Conservation (phyloP, 2,113 vertebrate species). For the Petrocephalus microphthalmus region DNA sequence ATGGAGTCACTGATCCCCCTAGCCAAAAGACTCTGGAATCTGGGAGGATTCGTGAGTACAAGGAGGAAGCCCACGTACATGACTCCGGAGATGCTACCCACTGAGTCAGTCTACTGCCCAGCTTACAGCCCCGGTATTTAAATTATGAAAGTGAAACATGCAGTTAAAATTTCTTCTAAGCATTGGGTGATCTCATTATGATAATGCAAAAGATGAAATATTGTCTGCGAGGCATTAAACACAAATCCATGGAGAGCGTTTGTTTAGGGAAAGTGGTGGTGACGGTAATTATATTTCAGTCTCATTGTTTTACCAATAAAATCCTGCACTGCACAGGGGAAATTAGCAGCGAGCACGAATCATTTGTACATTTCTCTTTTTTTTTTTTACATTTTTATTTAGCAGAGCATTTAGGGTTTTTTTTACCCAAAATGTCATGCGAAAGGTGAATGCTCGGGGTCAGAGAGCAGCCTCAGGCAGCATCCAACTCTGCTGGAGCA, state of each 20-base stretch:
- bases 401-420: background rate
- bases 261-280: background rate
- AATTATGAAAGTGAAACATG: background rate
- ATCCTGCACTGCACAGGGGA: background rate
- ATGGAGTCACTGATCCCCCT: background rate
- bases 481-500: background rate
- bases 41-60: background rate
- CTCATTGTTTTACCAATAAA: constrained; percentile 2
- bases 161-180: background rate
- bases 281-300: background rate
- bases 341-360: background rate
- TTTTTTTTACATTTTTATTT: background rate
- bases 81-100: background rate
- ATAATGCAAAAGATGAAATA: background rate
- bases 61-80: background rate
- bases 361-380: background rate
- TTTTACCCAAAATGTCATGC: background rate
- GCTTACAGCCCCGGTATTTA: background rate
- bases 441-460: background rate
- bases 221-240: background rate
- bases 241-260: background rate
- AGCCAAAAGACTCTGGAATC: background rate
- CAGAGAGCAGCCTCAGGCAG: background rate
- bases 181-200: background rate
- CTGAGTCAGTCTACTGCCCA: background rate